phyloP scores from a whole-genome alignment of 2,888 invertebrate genomes.

The Desoria tigrina region DNA sequence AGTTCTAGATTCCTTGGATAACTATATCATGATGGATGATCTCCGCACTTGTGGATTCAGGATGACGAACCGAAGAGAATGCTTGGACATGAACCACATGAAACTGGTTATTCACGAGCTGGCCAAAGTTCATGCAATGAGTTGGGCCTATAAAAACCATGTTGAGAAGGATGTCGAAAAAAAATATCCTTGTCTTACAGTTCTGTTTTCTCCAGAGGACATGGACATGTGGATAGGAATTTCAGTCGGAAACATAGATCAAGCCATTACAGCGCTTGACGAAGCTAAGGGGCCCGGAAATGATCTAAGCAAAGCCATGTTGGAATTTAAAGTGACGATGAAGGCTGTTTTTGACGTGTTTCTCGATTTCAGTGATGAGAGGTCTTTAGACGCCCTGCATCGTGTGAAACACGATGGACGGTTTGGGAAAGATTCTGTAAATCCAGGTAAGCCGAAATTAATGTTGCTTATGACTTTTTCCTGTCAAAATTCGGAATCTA shows the following conservation, averaged over 20 bases:
- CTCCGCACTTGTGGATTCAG: constrained; percentile 18
- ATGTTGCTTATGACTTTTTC: too few species aligned
- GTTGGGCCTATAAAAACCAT: constrained; percentile 32
- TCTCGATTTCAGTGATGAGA: not conserved
- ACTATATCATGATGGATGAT: constrained; percentile 30
- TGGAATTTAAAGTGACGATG: not conserved
- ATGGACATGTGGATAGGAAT: constrained; percentile 16
- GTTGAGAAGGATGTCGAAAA: not conserved
- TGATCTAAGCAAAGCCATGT: not conserved
- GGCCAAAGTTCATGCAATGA: constrained; percentile 36
- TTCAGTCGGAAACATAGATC: constrained; percentile 11
- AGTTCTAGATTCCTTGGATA: constrained; percentile 24
- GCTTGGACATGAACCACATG: constrained; percentile 31
- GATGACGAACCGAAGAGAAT: constrained; percentile 20
- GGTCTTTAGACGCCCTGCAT: not conserved
- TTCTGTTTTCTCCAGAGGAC: not conserved
- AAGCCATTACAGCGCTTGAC: constrained; percentile 5
- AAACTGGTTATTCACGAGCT: constrained; percentile 20
- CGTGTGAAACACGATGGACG: not conserved
- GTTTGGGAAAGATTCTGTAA: not conserved
- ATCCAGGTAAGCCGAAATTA: too few species aligned
- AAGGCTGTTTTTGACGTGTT: not conserved
- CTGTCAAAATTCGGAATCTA: too few species aligned
- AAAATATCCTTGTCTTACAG: constrained; percentile 18
- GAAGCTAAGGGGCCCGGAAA: not conserved